Conservation (phyloP, 2,113 vertebrate species). For the Ictalurus furcatus region DNA sequence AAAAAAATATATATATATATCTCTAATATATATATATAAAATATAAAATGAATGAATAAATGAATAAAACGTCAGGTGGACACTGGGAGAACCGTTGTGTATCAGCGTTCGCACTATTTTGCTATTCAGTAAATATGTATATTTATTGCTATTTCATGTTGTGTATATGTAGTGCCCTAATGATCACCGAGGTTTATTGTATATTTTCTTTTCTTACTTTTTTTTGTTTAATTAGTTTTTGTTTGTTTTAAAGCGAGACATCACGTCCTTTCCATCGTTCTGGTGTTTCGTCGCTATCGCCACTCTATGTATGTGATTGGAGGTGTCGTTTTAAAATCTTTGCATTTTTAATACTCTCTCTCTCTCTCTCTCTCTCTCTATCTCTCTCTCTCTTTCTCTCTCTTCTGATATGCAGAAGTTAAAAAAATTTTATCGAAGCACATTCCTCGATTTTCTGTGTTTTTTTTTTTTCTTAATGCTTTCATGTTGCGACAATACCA, state of each 20-base stretch:
- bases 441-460: conserved; percentile 71
- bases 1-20: background rate
- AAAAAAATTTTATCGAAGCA: conserved; percentile 68
- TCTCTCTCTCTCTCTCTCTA: conserved; percentile 39
- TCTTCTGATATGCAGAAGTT: conserved; percentile 52
- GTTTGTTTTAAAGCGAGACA: conserved; percentile 50
- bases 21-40: background rate
- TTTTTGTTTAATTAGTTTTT: conserved; percentile 30
- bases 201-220: background rate
- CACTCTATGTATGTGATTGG: conserved; percentile 58
- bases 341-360: conserved; percentile 54
- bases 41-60: background rate
- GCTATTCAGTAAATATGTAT: conserved; percentile 63
- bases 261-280: conserved; percentile 53
- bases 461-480: conserved; percentile 58
- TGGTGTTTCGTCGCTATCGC: conserved; percentile 54
- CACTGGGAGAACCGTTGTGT: conserved; percentile 43
- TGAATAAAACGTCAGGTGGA: conserved; percentile 18
- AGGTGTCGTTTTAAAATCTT: conserved; percentile 54
- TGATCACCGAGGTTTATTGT: conserved; percentile 59
- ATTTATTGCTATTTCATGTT: conserved; percentile 65
- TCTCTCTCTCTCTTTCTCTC: conserved; percentile 47
- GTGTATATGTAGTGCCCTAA: conserved; percentile 64
- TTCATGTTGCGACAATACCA: conserved; percentile 64
- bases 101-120: conserved; percentile 61